Conservation (phyloP, 2,888 invertebrate genomes). For the Megastigmus dorsalis region DNA sequence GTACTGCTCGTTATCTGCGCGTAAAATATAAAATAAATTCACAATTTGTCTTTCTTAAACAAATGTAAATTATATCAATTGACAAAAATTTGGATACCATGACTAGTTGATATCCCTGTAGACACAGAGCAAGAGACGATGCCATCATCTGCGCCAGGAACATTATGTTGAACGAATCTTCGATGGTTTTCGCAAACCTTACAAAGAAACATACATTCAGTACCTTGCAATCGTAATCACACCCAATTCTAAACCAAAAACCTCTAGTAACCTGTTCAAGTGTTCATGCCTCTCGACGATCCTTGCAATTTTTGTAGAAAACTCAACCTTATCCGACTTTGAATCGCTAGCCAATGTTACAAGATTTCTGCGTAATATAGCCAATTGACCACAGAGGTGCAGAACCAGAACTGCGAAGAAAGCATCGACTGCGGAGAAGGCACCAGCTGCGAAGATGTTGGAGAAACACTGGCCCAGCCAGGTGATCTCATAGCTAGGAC, state of each 20-base stretch:
- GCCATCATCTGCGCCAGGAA: slow-evolving; percentile 46
- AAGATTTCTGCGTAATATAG: slow-evolving; percentile 15
- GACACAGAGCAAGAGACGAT: slow-evolving; percentile 38
- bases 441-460: slow-evolving; percentile 56
- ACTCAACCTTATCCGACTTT: neutral
- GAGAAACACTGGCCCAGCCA: slow-evolving; percentile 61
- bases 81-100: neutral
- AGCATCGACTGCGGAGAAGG: slow-evolving; percentile 61
- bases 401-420: slow-evolving; percentile 60
- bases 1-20: slow-evolving; percentile 33
- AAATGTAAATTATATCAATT: neutral
- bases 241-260: neutral
- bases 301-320: neutral
- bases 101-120: slow-evolving; percentile 53
- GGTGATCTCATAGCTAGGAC: slow-evolving; percentile 59
- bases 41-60: no score
- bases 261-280: slow-evolving; percentile 13
- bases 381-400: slow-evolving; percentile 65
- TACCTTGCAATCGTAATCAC: neutral
- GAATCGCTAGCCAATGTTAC: neutral
- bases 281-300: slow-evolving; percentile 40
- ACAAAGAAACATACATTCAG: neutral
- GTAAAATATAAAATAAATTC: neutral
- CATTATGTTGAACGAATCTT: slow-evolving; percentile 51
- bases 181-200: slow-evolving; percentile 45